Evolutionary conservation across 1,140 invertebrate species (phyloP), one percentile per base, ranked within the genome.

Genomic region (Acromyrmex heyeri): DNA sequence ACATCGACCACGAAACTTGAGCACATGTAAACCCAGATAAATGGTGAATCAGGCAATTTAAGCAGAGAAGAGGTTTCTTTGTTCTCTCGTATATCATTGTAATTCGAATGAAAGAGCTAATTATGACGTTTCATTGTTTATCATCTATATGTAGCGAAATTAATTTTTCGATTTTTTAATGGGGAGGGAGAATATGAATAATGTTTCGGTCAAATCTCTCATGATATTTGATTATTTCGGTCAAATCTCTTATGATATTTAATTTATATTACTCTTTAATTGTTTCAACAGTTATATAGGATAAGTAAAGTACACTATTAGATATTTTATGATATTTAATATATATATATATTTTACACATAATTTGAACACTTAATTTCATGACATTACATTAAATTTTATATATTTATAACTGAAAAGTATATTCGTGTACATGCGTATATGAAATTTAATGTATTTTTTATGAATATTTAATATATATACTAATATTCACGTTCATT

Each of bases 1-100:
- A 76, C 73, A 76, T 61, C 73, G 73, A 76, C 73, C 34, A 61
- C 73, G 21, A 76, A 76, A 76, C 55, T 76, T 76, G 55, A 76
- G 16, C 34, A 61, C 55, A 76, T 27, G 34, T 76, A 76, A 61
- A 61, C 53, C 16, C 34, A 76, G 73, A 76, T 76, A 76, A 76
- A 76, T 76, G 55, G 34, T 30, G 4, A 38, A 38, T 8, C 55
- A 61, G 34, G 8, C 73, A 18, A 59, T 76, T 76, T 76, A 61
- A 61, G 55, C 21, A 30, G 21, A 61, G 34, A 76, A 21, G 7
- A 59, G n/a, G 34, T 76, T 76, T 76, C 73, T 76, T 76, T 76
- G 73, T 76, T 76, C 73, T 76, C 30, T 44, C 12, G 14, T 38
- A 14, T 76, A 38, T 76, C 55, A 61, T 44, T 76, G 55, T 76